A percentile compares a stretch with the other conserved stretches of the same genome.
These are phyloP conservation scores for Drosophila malerkotliana DNA, from an alignment of 1,140 invertebrate genomes.

Conservation along the genomic window DNA sequence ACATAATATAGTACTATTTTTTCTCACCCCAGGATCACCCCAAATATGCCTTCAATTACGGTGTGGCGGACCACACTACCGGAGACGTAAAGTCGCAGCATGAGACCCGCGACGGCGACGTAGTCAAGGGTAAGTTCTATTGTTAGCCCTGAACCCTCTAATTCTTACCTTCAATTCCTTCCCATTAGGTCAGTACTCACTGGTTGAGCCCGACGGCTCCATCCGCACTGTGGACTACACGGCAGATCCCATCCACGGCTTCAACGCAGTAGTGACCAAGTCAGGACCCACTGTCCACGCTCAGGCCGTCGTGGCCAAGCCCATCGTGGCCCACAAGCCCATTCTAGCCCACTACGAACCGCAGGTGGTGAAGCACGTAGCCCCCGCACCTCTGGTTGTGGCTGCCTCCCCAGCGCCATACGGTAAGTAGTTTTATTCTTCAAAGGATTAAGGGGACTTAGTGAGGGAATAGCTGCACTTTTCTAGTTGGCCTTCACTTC, in stretches of 20 bases:
- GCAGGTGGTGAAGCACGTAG: conserved; percentile 68
- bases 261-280: conserved; percentile 86
- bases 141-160: neutral
- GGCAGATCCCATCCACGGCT: conserved; percentile 86
- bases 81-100: conserved; percentile 85
- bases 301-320: conserved; percentile 74
- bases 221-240: conserved; percentile 88
- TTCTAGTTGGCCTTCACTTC: conserved; percentile 35
- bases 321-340: conserved; percentile 75
- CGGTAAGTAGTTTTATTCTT: conserved; percentile 69
- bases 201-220: conserved; percentile 89
- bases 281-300: conserved; percentile 85
- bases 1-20: neutral
- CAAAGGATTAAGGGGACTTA: neutral
- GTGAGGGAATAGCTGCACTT: conserved; percentile 23
- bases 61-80: conserved; percentile 85
- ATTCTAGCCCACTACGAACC: conserved; percentile 65
- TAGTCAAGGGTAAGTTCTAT: conserved; percentile 84
- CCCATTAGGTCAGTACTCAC: conserved; percentile 86
- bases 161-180: conserved; percentile 9
- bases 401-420: conserved; percentile 84
- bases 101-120: conserved; percentile 85
- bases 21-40: conserved; percentile 82
- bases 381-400: conserved; percentile 67
- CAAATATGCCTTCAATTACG: conserved; percentile 86